Base-by-base conservation (phyloP, 2,797 vertebrate genomes). In the Peromyscus eremicus region DNA sequence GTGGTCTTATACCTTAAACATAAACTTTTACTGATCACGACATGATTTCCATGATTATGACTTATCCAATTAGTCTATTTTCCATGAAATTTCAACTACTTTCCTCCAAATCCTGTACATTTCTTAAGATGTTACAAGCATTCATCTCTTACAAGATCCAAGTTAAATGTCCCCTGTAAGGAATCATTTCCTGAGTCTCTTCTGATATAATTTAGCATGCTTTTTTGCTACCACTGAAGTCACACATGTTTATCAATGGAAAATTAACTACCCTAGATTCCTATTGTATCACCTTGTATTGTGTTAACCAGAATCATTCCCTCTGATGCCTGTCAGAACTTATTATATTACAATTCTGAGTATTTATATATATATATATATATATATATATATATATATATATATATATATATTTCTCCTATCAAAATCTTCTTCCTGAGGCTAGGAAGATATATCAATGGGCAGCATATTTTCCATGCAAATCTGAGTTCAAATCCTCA, bases 51-150 rank as follows among this genome's bases (percentile, higher is more conserved):
- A 43, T 6, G 0, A 57, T 71, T 90, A 10, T 60, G 23, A 14
- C 55, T 89, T 92, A 64, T 43, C n/a, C 16, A 9, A 85, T 17
- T 64, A 81, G 49, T 13, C 4, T 12, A 55, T 89, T 84, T 80
- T 87, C 6, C 23, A 29, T 55, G 17, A 4, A 8, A 84, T 92
- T 96, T 94, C 43, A 96, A 77, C 13, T 82, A 80, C 25, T 93
- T 57, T 57, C 34, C 80, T 1, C 5, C 40, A 89, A 57, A 1
- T 5, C 3, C 14, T 34, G 9, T 83, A 94, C 92, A 76, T 40
- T 66, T 62, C 62, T 12, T 70, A 80, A 84, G 5, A 70, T 73
- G 12, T 11, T 46, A 43, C 1, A 94, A 89, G 73, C 27, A 95
- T 3, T 95, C 17, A 1, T 94, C 43, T 86, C 13, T 66, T 71